These are phyloP conservation scores for Pseudopodoces humilis DNA, from an alignment of 2,113 vertebrate genomes.

Conservation along the genomic window DNA sequence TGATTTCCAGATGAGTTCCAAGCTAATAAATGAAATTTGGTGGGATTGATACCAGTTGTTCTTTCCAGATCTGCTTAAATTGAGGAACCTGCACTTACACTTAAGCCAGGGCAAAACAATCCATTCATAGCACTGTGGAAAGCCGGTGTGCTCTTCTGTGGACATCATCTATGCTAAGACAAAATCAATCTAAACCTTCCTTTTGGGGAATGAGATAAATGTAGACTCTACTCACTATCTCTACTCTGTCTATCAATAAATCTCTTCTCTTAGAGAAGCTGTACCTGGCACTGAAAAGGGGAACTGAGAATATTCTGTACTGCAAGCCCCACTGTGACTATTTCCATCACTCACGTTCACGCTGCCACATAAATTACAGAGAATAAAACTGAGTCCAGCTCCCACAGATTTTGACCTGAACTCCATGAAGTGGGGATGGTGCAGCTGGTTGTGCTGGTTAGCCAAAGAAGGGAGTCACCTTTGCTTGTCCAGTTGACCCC, in stretches of 20 bases:
- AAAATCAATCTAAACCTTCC: neutral
- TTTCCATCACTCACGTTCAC: neutral
- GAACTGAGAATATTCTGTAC: neutral
- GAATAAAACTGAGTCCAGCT: neutral
- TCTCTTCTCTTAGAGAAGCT: neutral
- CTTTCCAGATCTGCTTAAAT: neutral
- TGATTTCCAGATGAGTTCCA: neutral
- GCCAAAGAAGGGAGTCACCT: neutral
- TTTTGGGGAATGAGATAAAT: neutral
- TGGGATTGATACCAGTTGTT: neutral
- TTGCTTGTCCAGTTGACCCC: rapidly evolving
- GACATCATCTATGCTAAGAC: neutral
- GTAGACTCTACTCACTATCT: neutral
- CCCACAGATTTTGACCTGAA: neutral
- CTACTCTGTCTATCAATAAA: neutral
- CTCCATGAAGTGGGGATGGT: neutral
- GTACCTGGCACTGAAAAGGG: neutral
- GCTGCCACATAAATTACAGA: neutral
- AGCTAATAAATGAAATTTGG: neutral
- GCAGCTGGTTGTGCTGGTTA: neutral
- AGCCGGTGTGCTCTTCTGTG: neutral
- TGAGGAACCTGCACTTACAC: neutral
- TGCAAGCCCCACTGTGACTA: neutral
- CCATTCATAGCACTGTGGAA: neutral
- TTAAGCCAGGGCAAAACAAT: neutral